These are phyloP conservation scores for Neolamprologus devosi DNA, from an alignment of 2,113 vertebrate species.

Conservation along the genomic window DNA sequence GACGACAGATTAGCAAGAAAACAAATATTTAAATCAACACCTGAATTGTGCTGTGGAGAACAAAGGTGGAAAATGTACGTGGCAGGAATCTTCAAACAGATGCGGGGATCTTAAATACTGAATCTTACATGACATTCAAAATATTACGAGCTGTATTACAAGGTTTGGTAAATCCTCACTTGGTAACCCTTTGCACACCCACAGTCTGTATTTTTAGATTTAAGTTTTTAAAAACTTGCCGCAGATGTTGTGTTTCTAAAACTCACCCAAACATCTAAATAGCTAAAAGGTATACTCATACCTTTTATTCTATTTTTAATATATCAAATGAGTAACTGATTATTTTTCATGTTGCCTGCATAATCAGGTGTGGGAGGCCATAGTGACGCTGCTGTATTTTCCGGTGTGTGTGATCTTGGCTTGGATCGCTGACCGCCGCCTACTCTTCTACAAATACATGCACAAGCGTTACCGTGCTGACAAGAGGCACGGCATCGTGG, in stretches of 20 bases:
- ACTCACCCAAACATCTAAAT: background rate
- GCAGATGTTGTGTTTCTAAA: background rate
- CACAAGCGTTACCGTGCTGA: constrained; percentile 88
- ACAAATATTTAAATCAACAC: background rate
- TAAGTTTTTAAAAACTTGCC: background rate
- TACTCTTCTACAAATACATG: constrained; percentile 92
- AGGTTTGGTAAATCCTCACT: background rate
- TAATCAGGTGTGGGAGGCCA: constrained; percentile 84
- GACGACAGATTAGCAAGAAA: background rate
- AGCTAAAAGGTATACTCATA: accelerated
- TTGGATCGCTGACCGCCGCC: constrained; percentile 89
- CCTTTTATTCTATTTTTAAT: background rate
- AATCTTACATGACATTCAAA: background rate
- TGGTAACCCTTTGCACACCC: background rate
- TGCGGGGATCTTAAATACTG: background rate
- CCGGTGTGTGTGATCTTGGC: constrained; percentile 88
- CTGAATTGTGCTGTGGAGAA: accelerated
- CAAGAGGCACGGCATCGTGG: constrained; percentile 87
- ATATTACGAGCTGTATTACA: background rate
- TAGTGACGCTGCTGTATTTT: constrained; percentile 88
- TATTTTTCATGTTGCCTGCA: background rate
- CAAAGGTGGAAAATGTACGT: background rate
- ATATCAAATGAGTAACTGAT: background rate
- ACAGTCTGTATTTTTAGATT: background rate
- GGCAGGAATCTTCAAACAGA: background rate